Base-by-base conservation (phyloP, 2,797 vertebrate species). In the Paguma larvata region DNA sequence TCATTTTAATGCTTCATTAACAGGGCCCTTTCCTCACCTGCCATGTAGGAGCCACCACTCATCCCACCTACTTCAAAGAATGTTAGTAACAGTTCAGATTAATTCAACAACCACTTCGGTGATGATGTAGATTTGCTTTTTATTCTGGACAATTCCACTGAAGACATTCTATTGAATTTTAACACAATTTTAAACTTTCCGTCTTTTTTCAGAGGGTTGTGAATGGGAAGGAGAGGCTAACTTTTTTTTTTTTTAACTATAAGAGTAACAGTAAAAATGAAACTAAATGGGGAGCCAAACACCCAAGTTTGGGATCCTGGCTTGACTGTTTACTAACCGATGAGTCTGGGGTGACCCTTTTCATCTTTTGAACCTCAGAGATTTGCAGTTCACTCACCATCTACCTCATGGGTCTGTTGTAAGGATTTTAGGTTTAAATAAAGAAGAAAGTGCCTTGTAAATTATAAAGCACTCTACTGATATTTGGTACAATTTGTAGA, bases 401-500 rank as follows among this genome's bases (percentile, higher is more conserved):
- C 23, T 51, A 34, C 15, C 7, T 84, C 25, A 92, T 32, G 77
- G 46, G 2, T 48, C 8, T 75, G 1, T 62, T 89, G 2, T n/a
- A 63, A 92, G 44, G 10, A 93, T 63, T 85, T 87, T 32, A 14
- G 46, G 30, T 78, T 97, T 93, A 89, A 96, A 68, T 94, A 63
- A 51, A 85, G 46, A 89, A 77, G 14, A 46, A 68, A 91, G 44
- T 38, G 13, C 34, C 53, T 78, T 97, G 62, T 44, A 84, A 86
- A 91, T 89, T 51, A 51, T 32, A 46, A 97, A 68, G 32, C 23
- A 46, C 34, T 83, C 7, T n/a, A 23, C 18, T 1, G 11, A 68
- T 41, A 85, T 63, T 89, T 79, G 27, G 72, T 83, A n/a, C 13
- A 32, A 67, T 32, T 32, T 34, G 14, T 34, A 73, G 80, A 32